A percentile compares a stretch with the other conserved stretches of the same genome.
Conservation (phyloP, 2,888 invertebrate genomes). For the Ectropis crepuscularia region DNA sequence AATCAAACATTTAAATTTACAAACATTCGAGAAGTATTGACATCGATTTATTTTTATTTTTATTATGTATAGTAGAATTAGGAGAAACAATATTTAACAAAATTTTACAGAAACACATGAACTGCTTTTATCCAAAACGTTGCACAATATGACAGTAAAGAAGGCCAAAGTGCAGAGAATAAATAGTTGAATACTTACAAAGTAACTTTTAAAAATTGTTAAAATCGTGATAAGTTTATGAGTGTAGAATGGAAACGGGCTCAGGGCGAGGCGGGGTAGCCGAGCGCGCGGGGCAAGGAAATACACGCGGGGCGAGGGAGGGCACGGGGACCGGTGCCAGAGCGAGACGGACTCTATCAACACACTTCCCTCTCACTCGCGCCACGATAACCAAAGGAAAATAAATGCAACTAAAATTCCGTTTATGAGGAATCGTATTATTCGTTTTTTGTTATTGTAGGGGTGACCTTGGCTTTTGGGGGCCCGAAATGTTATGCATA, state of each 20-base stretch:
- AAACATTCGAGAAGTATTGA: too few relatives aligned
- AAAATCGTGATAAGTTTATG: conserved; percentile 21
- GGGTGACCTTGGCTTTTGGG: conserved; percentile 59
- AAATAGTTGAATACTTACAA: background rate
- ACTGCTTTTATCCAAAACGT: too few relatives aligned
- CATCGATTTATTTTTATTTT: too few relatives aligned
- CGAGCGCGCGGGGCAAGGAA: conserved; percentile 68
- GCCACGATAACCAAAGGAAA: conserved; percentile 69
- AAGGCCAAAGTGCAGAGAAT: too few relatives aligned
- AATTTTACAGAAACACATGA: too few relatives aligned
- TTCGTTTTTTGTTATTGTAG: conserved; percentile 57
- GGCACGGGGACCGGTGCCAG: conserved; percentile 50
- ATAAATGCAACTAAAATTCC: conserved; percentile 75
- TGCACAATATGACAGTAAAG: too few relatives aligned
- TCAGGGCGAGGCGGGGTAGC: conserved; percentile 75
- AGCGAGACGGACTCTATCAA: conserved; percentile 46
- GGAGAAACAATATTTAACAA: too few relatives aligned
- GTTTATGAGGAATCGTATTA: conserved; percentile 59
- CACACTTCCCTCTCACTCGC: conserved; percentile 46
- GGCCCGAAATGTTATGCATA: conserved; percentile 35
- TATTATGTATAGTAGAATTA: too few relatives aligned
- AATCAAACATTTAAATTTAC: too few relatives aligned
- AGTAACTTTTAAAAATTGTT: background rate
- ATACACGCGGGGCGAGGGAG: conserved; percentile 63
- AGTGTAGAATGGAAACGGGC: conserved; percentile 66